Conservation (phyloP, 92 coral and sea anemone species). For the Micromussa lordhowensis region DNA sequence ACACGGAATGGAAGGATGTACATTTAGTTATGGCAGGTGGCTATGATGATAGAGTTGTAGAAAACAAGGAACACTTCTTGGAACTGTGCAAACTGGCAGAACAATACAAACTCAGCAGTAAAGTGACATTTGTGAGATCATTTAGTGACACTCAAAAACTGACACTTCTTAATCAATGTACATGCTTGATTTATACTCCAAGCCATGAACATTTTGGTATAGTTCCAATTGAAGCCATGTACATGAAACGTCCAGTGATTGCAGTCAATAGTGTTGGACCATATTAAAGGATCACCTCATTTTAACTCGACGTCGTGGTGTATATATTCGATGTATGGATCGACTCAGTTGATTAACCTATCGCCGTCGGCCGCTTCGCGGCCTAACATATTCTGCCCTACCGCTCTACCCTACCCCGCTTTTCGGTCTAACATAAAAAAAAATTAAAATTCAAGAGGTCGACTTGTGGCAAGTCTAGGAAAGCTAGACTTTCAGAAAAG, state of each 20-base stretch:
- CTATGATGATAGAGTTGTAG: conserved; percentile 92
- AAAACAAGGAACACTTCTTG: conserved; percentile 92
- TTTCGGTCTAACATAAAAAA: too few species aligned
- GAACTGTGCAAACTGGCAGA: conserved; percentile 83
- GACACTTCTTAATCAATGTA: conserved; percentile 73
- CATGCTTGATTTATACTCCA: conserved; percentile 94
- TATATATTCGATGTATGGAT: too few species aligned
- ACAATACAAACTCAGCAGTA: conserved; percentile 77
- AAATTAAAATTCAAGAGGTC: too few species aligned
- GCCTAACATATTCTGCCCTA: too few species aligned
- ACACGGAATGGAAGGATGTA: conserved; percentile 78
- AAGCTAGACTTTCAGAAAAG: too few species aligned
- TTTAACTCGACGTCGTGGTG: too few species aligned
- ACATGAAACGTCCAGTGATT: conserved; percentile 89
- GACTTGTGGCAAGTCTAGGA: too few species aligned
- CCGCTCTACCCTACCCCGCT: too few species aligned
- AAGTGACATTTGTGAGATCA: conserved; percentile 90
- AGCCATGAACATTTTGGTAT: conserved; percentile 98
- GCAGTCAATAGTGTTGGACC: conserved; percentile 98
- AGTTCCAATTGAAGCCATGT: conserved; percentile 99
- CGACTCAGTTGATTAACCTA: too few species aligned
- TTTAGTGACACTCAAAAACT: conserved; percentile 91
- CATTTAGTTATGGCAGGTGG: conserved; percentile 98
- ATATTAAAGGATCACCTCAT: too few species aligned
- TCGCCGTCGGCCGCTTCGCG: too few species aligned